Evolutionary conservation across 2,113 vertebrate species (phyloP), one percentile per base, ranked within the genome.

Genomic region (Brachypteracias leptosomus): DNA sequence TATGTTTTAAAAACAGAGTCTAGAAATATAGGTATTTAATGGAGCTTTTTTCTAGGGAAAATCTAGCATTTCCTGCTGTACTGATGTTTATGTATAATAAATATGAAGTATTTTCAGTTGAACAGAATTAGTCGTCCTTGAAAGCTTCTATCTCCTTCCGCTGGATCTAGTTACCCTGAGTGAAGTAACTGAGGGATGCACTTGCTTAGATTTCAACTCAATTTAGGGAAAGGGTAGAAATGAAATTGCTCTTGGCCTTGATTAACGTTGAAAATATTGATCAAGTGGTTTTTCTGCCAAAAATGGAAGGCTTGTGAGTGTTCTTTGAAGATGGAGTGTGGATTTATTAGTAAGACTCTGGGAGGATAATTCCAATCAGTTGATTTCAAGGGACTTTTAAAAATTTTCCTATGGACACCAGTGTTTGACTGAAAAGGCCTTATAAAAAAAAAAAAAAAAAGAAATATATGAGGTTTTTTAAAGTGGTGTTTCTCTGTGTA

Each of bases 231-330:
- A 93, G 52, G 66, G n/a, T 77, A 58, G 84, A 90, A 93, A 96
- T 93, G 8, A 88, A 79, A 96, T 93, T 88, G 71, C 86, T 90
- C 33, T 94, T 93, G 82, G 80, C 47, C 71, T 91, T 91, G 81
- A 93, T 93, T 89, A 93, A 72, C 82, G 73, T 94, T 87, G 73
- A 93, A 96, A 96, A 93, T 93, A 96, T 89, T 70, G 95, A 95
- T 96, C 57, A 90, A 82, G 83, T 73, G 72, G 29, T 63, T 93
- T 94, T 81, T 92, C 57, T 96, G 57, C 78, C 80, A 92, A 82
- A 94, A 92, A 91, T 85, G 61, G 92, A 96, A 87, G 59, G 46
- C 73, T 66, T 63, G 72, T 42, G 49, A 70, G 40, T 49, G 57
- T 65, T 86, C 79, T 95, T 95, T 94, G 91, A 95, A 94, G 93